These are phyloP conservation scores for Narcine bancroftii DNA, from an alignment of 2,113 vertebrate genomes.

Conservation along the genomic window DNA sequence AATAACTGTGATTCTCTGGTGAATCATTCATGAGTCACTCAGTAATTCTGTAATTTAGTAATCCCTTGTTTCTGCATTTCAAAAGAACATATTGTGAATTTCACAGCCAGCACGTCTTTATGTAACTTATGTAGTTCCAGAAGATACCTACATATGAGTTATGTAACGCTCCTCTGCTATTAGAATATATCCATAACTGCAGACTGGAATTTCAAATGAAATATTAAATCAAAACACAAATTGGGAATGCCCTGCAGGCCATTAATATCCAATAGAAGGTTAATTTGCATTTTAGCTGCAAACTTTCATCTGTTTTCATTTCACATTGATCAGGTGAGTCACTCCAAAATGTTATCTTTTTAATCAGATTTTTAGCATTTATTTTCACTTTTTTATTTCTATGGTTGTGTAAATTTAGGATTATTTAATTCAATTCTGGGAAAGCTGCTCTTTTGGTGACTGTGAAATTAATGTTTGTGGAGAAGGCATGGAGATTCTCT, in stretches of 20 bases:
- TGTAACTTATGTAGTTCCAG: neutral
- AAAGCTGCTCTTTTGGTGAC: too few relatives aligned
- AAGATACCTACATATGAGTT: neutral
- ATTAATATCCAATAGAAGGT: neutral
- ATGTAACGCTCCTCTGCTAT: neutral
- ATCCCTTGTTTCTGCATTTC: conserved; percentile 31
- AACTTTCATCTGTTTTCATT: neutral
- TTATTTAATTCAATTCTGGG: neutral
- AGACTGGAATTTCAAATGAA: neutral
- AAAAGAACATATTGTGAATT: conserved; percentile 22
- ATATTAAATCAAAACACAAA: neutral
- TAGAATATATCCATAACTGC: neutral
- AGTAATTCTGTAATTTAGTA: conserved; percentile 26
- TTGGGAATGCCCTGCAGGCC: neutral
- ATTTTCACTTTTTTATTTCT: neutral
- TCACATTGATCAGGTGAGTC: neutral
- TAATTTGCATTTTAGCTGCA: conserved; percentile 1
- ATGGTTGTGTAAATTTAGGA: neutral
- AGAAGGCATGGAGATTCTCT: neutral
- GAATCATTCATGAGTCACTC: conserved; percentile 27
- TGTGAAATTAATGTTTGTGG: neutral
- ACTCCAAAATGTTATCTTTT: neutral
- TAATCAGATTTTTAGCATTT: neutral
- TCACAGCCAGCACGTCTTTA: neutral
- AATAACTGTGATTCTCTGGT: neutral